phyloP scores from a whole-genome alignment of 2,888 invertebrate genomes.

The Schizaphis graminum region DNA sequence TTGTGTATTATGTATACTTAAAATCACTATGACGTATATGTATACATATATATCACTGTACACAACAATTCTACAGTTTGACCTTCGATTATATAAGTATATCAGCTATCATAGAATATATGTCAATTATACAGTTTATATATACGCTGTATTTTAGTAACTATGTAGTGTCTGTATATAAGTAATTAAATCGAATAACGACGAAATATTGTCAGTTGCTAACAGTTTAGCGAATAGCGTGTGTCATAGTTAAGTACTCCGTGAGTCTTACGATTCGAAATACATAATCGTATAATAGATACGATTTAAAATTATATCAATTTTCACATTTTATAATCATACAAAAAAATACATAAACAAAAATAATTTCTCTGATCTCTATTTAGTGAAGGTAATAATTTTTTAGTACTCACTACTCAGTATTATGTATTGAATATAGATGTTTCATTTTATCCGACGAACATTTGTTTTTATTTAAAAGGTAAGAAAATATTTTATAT shows the following conservation, averaged over 20 bases:
- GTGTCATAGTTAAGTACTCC: not conserved
- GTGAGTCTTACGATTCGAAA: not conserved
- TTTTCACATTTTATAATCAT: not conserved
- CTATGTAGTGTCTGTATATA: not conserved
- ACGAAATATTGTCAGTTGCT: slow-evolving; percentile 2
- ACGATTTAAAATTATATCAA: not conserved
- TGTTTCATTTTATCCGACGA: not conserved
- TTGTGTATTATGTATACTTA: not conserved
- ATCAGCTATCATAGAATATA: not conserved
- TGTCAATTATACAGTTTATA: not conserved
- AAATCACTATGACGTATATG: not conserved
- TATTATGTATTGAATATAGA: not conserved
- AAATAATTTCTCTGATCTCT: not conserved
- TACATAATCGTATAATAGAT: not conserved
- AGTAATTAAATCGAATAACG: not conserved
- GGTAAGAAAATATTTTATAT: not conserved
- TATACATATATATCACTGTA: not conserved
- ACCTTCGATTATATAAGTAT: not conserved
- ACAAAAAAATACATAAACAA: not conserved
- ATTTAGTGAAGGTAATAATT: not conserved
- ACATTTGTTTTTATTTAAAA: not conserved
- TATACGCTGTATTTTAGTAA: not conserved
- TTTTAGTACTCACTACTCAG: not conserved
- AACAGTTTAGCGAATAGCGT: not conserved
- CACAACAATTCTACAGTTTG: not conserved